phyloP scores from a whole-genome alignment of 2,113 vertebrate species.

The Ptilonorhynchus violaceus region DNA sequence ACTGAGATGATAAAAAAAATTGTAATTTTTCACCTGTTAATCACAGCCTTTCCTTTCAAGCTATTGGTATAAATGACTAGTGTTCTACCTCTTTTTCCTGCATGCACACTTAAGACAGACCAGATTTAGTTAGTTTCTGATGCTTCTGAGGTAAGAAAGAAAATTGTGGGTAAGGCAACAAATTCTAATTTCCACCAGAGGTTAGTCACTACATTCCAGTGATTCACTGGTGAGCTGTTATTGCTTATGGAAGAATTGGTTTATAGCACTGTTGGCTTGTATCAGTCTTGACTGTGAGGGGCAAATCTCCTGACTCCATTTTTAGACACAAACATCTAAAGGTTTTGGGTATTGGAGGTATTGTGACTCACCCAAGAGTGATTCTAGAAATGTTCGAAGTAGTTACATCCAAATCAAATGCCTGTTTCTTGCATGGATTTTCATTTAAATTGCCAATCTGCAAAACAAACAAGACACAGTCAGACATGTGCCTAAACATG shows the following conservation, averaged over 20 bases:
- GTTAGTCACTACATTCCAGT: constrained; percentile 34
- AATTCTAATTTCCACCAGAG: constrained; percentile 10
- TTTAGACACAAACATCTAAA: constrained; percentile 12
- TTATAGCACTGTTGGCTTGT: neutral
- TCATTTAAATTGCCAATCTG: neutral
- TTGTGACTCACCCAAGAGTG: neutral
- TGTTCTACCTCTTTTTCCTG: neutral
- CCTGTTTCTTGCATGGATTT: neutral
- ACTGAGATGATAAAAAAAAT: neutral
- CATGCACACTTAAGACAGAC: neutral
- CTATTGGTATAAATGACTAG: neutral
- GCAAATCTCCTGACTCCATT: neutral
- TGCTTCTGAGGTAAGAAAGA: constrained; percentile 1
- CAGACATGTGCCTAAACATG: neutral
- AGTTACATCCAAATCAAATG: neutral
- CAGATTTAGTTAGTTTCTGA: constrained; percentile 2
- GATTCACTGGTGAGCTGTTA: constrained; percentile 32
- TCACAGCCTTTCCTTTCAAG: neutral
- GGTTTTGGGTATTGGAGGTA: neutral
- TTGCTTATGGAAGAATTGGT: neutral
- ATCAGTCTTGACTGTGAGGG: neutral
- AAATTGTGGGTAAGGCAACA: neutral
- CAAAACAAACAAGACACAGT: neutral
- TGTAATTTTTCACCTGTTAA: neutral
- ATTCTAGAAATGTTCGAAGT: neutral